phyloP scores from a whole-genome alignment of 2,113 vertebrate genomes.

The Lagopus leucura region DNA sequence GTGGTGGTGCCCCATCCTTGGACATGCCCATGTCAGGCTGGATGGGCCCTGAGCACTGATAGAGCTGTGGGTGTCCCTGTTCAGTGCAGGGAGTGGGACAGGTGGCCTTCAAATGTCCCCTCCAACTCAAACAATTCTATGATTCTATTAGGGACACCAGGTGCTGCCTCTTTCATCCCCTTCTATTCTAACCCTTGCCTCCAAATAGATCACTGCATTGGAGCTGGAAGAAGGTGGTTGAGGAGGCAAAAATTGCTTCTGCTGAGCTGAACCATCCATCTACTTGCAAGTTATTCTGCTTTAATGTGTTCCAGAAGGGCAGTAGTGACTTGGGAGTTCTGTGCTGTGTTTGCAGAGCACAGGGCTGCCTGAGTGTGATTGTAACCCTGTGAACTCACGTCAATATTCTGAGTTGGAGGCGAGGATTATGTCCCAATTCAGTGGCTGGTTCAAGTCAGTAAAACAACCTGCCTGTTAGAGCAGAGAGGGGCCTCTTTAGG shows the following conservation, averaged over 20 bases:
- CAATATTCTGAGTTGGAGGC: rapidly evolving
- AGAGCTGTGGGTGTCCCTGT: no score
- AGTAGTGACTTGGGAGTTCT: rapidly evolving
- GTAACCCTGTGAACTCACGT: neutral
- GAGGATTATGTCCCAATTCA: neutral
- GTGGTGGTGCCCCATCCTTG: no score
- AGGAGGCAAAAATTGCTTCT: neutral
- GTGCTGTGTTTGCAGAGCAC: rapidly evolving
- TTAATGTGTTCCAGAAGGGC: neutral
- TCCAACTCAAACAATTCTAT: no score
- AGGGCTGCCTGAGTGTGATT: neutral
- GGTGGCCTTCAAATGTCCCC: no score
- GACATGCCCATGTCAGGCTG: no score
- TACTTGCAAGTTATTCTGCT: neutral
- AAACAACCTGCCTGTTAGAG: neutral
- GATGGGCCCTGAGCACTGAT: no score
- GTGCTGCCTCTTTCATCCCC: neutral
- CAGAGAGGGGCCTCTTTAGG: neutral
- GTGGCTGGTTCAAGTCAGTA: neutral
- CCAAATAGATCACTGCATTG: neutral
- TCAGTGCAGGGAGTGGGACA: no score
- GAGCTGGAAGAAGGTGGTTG: neutral
- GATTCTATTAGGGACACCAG: neutral
- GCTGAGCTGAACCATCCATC: neutral
- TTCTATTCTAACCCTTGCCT: neutral